These are phyloP conservation scores for Brachionus angularis DNA, from an alignment of 1,140 invertebrate genomes.

Conservation along the genomic window DNA sequence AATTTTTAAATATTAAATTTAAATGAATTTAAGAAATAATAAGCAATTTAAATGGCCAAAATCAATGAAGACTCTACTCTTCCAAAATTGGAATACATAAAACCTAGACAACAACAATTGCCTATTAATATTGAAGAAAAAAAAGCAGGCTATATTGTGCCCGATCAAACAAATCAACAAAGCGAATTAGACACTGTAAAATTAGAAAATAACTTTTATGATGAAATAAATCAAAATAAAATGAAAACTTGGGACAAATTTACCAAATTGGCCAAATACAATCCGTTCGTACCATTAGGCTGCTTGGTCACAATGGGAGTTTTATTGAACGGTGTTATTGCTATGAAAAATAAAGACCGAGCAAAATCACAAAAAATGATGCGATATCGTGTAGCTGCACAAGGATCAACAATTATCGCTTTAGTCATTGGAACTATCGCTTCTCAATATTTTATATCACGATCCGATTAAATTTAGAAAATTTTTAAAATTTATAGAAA, in stretches of 20 bases:
- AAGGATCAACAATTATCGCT: slow-evolving; percentile 40
- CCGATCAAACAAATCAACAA: too few relatives aligned
- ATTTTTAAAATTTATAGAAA: too few relatives aligned
- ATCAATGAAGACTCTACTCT: slow-evolving; percentile 30
- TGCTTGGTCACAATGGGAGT: slow-evolving; percentile 3
- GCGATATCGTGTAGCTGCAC: slow-evolving; percentile 40
- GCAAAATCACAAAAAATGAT: slow-evolving; percentile 39
- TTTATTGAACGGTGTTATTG: slow-evolving; percentile 21
- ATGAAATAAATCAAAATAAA: slow-evolving; percentile 21
- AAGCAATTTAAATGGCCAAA: too few relatives aligned
- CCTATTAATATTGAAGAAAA: not conserved
- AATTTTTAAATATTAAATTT: too few relatives aligned
- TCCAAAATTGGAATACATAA: slow-evolving; percentile 14
- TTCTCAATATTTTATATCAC: not conserved
- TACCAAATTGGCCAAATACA: not conserved
- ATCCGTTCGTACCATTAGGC: slow-evolving; percentile 38
- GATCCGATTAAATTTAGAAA: not conserved
- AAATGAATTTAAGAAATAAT: too few relatives aligned
- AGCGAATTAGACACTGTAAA: not conserved
- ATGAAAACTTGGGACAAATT: not conserved
- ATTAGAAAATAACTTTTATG: slow-evolving; percentile 30
- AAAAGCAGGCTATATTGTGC: slow-evolving; percentile 11
- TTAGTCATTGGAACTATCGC: slow-evolving; percentile 32
- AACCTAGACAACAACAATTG: not conserved
- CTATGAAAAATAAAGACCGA: slow-evolving; percentile 34